phyloP scores from a whole-genome alignment of 1,140 invertebrate species.

The Oncopeltus fasciatus region DNA sequence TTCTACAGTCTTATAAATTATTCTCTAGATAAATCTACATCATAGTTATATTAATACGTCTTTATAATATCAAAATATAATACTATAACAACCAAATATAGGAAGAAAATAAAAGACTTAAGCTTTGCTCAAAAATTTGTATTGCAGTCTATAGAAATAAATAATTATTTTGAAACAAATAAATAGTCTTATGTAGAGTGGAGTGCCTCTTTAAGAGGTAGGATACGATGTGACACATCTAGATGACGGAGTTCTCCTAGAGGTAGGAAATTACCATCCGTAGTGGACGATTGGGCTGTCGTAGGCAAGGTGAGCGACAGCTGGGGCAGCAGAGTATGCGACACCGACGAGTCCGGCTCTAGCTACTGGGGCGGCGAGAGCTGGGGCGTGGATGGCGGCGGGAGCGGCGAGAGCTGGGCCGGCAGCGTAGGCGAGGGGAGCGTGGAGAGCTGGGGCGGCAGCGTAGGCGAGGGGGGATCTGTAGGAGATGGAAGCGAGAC shows the following conservation, averaged over 20 bases:
- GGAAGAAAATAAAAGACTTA: too few species aligned
- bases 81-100: too few species aligned
- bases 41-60: too few species aligned
- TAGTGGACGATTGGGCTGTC: constrained; percentile 6
- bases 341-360: constrained; percentile 24
- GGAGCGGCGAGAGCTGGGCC: constrained; percentile 14
- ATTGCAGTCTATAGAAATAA: neutral
- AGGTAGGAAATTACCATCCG: constrained; percentile 2
- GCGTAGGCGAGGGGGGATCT: constrained; percentile 19
- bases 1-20: too few species aligned
- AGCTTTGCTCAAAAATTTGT: neutral
- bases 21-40: too few species aligned
- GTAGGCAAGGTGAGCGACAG: neutral
- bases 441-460: constrained; percentile 19
- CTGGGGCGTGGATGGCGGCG: constrained; percentile 13
- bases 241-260: neutral
- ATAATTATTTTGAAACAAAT: neutral
- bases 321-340: constrained; percentile 2
- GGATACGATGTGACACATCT: neutral
- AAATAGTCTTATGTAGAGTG: neutral
- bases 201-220: neutral
- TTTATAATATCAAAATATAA: too few species aligned
- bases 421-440: constrained; percentile 20
- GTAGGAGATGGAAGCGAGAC: constrained; percentile 23
- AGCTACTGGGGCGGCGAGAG: constrained; percentile 23